Evolutionary conservation across 2,797 vertebrate species (phyloP).

Genomic region (Streptopelia turtur): DNA sequence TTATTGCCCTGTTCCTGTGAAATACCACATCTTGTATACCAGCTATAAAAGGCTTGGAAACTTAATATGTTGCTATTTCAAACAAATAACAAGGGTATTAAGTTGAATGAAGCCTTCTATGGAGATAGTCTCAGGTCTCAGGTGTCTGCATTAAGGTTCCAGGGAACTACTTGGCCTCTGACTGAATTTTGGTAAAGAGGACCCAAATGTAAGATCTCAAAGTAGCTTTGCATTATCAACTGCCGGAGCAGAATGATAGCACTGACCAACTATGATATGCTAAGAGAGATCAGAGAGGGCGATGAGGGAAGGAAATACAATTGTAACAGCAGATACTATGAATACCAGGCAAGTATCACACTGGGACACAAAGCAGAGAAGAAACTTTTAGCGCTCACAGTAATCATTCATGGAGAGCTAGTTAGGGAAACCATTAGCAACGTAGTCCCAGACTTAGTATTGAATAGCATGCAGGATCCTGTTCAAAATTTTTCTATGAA

Average conservation of each 20-base stretch:
- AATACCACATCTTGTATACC: background rate
- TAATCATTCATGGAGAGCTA: background rate
- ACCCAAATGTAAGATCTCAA: background rate
- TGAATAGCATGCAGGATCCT: no score
- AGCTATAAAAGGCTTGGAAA: background rate
- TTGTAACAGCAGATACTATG: background rate
- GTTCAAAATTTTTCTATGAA: background rate
- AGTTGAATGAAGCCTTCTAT: background rate
- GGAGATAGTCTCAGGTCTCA: background rate
- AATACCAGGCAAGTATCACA: background rate
- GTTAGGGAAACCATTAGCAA: slow-evolving; percentile 1
- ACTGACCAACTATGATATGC: accelerated
- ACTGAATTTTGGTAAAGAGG: background rate
- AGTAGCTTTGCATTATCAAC: background rate
- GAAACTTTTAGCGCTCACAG: background rate
- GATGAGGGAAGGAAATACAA: background rate
- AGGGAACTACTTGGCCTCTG: background rate
- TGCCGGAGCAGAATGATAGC: background rate
- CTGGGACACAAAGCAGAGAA: background rate
- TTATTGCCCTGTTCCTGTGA: background rate
- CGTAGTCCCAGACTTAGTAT: background rate
- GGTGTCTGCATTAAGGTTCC: background rate
- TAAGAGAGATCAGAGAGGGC: background rate
- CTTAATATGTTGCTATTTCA: background rate
- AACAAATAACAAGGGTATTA: background rate